Evolutionary conservation across 2,113 vertebrate genomes (phyloP), one percentile per base, ranked within the genome.

Genomic region (Oenanthe melanoleuca): DNA sequence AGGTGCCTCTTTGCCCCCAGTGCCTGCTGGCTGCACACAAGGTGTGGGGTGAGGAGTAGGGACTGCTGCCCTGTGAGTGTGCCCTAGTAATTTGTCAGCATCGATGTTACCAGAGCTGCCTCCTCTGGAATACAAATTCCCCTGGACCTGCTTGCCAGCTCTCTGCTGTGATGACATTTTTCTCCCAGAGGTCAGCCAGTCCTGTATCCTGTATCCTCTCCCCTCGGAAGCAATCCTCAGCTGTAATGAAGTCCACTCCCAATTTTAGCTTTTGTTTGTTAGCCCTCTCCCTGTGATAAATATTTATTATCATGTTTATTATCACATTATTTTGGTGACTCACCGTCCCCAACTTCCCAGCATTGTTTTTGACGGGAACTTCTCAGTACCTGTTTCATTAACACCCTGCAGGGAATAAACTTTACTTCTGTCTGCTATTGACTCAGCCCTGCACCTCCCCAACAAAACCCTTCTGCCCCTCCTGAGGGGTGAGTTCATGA

Each of bases 301-400:
- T 69, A 70, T 83, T 89, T 89, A 83, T 89, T 77, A 69, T 83
- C 70, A 70, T 9, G 7, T 83, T 89, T 77, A 56, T 75, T 83
- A 77, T 89, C 87, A 37, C 79, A 49, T 63, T 70, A 89, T 70
- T 83, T 80, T 63, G 66, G 65, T 71, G 72, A 93, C 83, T 93
- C 91, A 90, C 64, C 12, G 2, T 53, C 25, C 60, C 42, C 53
- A 34, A 1, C 38, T 80, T 88, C 69, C 71, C 72, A 88, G 69
- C 47, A 42, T 52, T 91, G 77, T 71, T 93, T 83, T 38, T 59
- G 71, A 61, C 0, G 3, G 71, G 74, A 59, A 86, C n/a, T 55
- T 81, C 4, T 11, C 55, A 5, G 72, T 63, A 84, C 77, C 84
- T 74, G 83, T 80, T 84, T 91, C 95, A 91, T 92, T 74, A 84